phyloP scores from a whole-genome alignment of 1,140 invertebrate genomes.

The Sarcophaga bullata region DNA sequence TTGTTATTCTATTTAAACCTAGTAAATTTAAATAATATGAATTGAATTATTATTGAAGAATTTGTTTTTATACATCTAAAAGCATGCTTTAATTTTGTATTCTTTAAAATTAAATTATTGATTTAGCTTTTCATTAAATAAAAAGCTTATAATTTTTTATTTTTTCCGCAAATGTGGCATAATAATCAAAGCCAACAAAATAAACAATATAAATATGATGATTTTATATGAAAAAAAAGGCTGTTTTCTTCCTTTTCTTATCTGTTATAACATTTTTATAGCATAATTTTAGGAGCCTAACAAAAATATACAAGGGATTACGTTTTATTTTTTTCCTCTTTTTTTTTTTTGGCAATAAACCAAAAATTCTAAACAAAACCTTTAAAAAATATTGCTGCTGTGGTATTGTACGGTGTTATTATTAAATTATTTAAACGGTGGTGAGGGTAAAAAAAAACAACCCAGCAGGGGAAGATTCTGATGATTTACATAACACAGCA shows the following conservation, averaged over 20 bases:
- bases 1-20: too few relatives aligned
- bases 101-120: background rate
- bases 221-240: background rate
- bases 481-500: too few relatives aligned
- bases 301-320: background rate
- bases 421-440: too few relatives aligned
- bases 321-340: too few relatives aligned
- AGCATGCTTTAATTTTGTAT: background rate
- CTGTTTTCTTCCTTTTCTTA: background rate
- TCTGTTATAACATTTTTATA: conserved; percentile 7
- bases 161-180: too few relatives aligned
- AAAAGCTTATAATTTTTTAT: conserved; percentile 10
- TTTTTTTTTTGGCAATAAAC: background rate
- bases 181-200: conserved; percentile 1
- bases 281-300: conserved; percentile 4
- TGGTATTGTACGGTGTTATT: too few relatives aligned
- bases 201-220: background rate
- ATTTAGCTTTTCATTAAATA: conserved; percentile 3
- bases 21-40: too few relatives aligned
- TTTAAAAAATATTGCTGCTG: too few relatives aligned
- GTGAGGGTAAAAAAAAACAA: too few relatives aligned
- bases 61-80: background rate
- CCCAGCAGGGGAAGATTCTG: too few relatives aligned
- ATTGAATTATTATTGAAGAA: too few relatives aligned
- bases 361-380: background rate